Evolutionary conservation across 1,140 invertebrate genomes (phyloP).

Genomic region (Zaprionus lachaisei): DNA sequence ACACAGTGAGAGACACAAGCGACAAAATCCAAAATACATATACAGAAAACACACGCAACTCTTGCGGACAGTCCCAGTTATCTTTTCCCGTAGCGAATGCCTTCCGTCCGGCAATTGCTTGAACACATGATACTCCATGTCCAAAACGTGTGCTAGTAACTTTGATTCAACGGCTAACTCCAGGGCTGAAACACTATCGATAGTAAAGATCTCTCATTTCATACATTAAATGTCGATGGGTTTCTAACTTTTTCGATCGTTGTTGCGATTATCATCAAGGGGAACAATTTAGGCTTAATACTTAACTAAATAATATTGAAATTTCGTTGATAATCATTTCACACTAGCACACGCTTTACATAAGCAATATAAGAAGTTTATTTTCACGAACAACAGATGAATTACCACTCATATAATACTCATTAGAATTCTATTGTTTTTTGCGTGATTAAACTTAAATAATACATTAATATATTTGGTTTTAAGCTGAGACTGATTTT

Average conservation of each 20-base stretch:
- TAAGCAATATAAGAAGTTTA: slow-evolving; percentile 6
- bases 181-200: slow-evolving; percentile 23
- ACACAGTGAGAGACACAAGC: slow-evolving; percentile 49
- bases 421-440: not conserved
- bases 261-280: slow-evolving; percentile 10
- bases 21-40: not conserved
- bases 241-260: not conserved
- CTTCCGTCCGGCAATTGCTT: slow-evolving; percentile 34
- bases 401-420: slow-evolving; percentile 2
- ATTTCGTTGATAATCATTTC: slow-evolving; percentile 1
- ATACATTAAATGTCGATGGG: not conserved
- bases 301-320: not conserved
- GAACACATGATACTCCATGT: slow-evolving; percentile 42
- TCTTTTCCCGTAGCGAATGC: slow-evolving; percentile 15
- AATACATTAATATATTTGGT: slow-evolving; percentile 43
- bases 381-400: not conserved
- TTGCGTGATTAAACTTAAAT: slow-evolving; percentile 13
- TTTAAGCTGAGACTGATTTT: slow-evolving; percentile 66
- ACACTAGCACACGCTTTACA: slow-evolving; percentile 4
- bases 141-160: slow-evolving; percentile 22
- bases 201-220: not conserved
- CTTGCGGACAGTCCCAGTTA: slow-evolving; percentile 17
- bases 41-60: slow-evolving; percentile 1
- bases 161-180: not conserved
- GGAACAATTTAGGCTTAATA: not conserved